Evolutionary conservation across 2,113 vertebrate species (phyloP).

Genomic region (Odocoileus virginianus): DNA sequence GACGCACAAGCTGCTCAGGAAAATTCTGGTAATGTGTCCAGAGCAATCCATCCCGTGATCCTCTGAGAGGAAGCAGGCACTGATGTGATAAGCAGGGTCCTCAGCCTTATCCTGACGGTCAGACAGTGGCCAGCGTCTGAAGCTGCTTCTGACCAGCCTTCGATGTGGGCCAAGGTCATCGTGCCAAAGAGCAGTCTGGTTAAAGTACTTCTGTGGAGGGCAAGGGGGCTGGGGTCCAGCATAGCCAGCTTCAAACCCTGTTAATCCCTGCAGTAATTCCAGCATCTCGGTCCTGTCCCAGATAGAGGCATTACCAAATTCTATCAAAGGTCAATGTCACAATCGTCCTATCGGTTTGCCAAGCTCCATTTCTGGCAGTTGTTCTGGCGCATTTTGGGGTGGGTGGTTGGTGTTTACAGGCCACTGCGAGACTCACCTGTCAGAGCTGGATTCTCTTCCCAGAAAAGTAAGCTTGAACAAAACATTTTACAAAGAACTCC

Average conservation of each 20-base stretch:
- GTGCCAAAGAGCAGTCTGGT: no score
- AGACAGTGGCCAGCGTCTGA: background rate
- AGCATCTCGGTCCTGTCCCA: background rate
- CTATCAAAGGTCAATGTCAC: background rate
- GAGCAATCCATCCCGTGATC: background rate
- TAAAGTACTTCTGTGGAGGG: background rate
- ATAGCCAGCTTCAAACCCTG: background rate
- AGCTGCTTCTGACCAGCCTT: background rate
- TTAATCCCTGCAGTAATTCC: no score
- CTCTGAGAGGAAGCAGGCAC: background rate
- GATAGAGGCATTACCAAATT: fast-evolving
- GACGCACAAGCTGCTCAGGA: background rate
- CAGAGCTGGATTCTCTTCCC: background rate
- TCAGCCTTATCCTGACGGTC: fast-evolving
- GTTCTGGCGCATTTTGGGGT: background rate
- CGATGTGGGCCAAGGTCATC: background rate
- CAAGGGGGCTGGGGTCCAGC: background rate
- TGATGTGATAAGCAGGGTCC: fast-evolving
- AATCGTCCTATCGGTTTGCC: fast-evolving
- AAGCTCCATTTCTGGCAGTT: background rate
- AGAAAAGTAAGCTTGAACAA: background rate
- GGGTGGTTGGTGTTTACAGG: background rate
- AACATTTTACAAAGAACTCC: background rate
- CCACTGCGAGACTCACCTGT: background rate
- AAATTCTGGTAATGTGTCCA: background rate